A percentile compares a stretch with the other conserved stretches of the same genome.
phyloP scores from a whole-genome alignment of 2,888 invertebrate genomes.

The Spicauda simplicius region DNA sequence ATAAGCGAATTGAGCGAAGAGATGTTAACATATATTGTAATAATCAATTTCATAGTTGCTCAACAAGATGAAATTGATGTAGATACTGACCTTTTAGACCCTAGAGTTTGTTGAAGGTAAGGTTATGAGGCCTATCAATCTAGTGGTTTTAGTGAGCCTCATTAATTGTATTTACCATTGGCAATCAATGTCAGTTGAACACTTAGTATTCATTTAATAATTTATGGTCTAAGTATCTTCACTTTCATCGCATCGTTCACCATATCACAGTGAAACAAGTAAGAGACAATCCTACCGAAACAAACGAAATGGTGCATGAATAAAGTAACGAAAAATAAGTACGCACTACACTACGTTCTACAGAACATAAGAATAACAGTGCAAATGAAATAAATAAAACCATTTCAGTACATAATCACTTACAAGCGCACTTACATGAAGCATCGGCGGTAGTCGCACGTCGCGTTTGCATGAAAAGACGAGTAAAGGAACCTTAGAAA shows the following conservation, averaged over 20 bases:
- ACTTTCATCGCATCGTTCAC: constrained; percentile 2
- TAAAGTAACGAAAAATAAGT: constrained; percentile 56
- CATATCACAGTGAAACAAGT: constrained; percentile 49
- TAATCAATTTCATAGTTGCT: too few species aligned
- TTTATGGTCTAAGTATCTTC: neutral
- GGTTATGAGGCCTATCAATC: too few species aligned
- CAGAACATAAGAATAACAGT: constrained; percentile 60
- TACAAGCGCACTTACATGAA: constrained; percentile 80
- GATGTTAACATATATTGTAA: neutral
- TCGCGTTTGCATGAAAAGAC: constrained; percentile 78
- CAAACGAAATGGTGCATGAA: constrained; percentile 79
- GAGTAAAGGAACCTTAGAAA: constrained; percentile 76
- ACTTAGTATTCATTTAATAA: neutral
- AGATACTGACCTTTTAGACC: too few species aligned
- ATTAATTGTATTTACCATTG: too few species aligned
- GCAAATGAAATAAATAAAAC: constrained; percentile 68
- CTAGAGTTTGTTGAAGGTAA: too few species aligned
- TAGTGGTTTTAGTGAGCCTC: too few species aligned
- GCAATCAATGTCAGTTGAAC: too few species aligned
- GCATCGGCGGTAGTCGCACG: constrained; percentile 72
- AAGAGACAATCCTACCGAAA: constrained; percentile 48
- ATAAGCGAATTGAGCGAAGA: neutral
- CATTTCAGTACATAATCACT: constrained; percentile 51
- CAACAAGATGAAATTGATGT: too few species aligned
- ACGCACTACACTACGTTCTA: constrained; percentile 72